A percentile compares a stretch with the other conserved stretches of the same genome.
Evolutionary conservation across 2,113 vertebrate genomes (phyloP).

Genomic region (Psophia crepitans): DNA sequence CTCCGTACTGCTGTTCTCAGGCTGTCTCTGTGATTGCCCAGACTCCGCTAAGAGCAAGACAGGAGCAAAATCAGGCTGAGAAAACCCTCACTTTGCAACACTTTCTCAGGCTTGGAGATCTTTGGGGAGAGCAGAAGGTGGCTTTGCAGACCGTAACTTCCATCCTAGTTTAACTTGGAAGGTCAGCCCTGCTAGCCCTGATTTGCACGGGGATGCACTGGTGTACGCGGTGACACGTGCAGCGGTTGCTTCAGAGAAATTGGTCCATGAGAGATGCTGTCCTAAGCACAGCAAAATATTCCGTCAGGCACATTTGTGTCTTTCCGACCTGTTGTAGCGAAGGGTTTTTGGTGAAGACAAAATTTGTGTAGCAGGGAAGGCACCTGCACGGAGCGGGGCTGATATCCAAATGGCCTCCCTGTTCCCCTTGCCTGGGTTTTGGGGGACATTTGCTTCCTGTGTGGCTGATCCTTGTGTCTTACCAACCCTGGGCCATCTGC

Average conservation of each 20-base stretch:
- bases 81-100: neutral
- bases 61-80: neutral
- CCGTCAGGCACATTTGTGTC: neutral
- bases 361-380: neutral
- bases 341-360: neutral
- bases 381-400: neutral
- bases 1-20: neutral
- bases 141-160: neutral
- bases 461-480: neutral
- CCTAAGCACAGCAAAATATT: neutral
- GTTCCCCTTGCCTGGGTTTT: neutral
- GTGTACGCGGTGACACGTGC: fast-evolving
- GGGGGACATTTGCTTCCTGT: neutral
- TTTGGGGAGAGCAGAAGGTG: neutral
- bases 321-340: neutral
- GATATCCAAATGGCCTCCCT: neutral
- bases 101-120: neutral
- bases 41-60: neutral
- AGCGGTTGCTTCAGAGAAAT: neutral
- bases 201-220: neutral
- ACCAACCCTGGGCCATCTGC: fast-evolving
- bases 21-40: neutral
- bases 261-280: neutral
- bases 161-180: neutral
- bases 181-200: neutral